These are phyloP conservation scores for Leptosomus discolor DNA, from an alignment of 2,113 vertebrate species.

Conservation along the genomic window DNA sequence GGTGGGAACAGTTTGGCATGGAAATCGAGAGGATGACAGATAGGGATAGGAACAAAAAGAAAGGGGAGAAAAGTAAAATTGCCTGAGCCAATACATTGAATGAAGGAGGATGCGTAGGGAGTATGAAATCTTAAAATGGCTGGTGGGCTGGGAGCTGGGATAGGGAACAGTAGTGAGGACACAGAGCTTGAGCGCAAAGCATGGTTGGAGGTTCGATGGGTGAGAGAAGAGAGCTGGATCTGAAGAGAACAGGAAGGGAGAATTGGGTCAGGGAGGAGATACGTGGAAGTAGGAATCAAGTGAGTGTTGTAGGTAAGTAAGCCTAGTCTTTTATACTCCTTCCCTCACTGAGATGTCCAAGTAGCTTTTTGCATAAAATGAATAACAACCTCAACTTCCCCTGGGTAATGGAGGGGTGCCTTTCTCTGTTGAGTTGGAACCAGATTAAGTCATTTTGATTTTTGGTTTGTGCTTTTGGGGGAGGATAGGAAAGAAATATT, in stretches of 20 bases:
- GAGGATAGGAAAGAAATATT: neutral
- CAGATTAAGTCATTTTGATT: neutral
- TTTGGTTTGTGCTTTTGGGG: neutral
- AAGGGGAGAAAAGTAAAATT: neutral
- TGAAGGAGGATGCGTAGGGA: neutral
- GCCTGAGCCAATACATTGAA: neutral
- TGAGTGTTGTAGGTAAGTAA: neutral
- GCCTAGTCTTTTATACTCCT: neutral
- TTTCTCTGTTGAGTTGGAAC: neutral
- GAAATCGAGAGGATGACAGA: neutral
- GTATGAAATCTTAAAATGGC: neutral
- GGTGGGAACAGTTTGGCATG: neutral
- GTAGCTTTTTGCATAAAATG: neutral
- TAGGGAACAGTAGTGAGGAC: neutral
- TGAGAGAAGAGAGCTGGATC: neutral
- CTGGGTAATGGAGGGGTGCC: neutral
- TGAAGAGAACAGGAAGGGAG: neutral
- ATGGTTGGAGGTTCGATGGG: accelerated
- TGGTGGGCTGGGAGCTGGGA: neutral
- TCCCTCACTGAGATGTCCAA: neutral
- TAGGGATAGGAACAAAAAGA: neutral
- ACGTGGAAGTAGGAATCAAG: neutral
- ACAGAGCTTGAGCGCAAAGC: neutral
- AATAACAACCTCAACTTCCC: neutral
- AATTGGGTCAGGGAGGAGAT: neutral